Base-by-base conservation (phyloP, 1,140 invertebrate species). In the Patella vulgata region DNA sequence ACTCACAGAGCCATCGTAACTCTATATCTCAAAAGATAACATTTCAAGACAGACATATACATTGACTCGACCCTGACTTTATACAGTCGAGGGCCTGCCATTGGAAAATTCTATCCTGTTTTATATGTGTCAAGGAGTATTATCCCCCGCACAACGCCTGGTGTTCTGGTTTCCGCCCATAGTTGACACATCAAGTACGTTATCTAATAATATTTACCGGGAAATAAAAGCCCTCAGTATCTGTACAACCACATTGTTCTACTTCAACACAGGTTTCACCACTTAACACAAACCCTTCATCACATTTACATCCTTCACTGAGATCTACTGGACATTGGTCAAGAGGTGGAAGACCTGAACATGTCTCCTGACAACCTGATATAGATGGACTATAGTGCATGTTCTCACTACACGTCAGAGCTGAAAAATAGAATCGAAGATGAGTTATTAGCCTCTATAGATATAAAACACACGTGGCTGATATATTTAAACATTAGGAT, bases 281-380 rank as follows among this genome's bases (percentile, higher is more conserved):
- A 52, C 63, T 63, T 9, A 69, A 27, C 1, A 69, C 53, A 36
- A 43, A 66, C 2, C 71, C 71, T 8, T 31, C 43, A 25, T 66
- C 59, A 58, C 71, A 74, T 42, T 62, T 56, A 53, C 71, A 74
- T 12, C 69, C 71, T 62, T 71, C 71, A 39, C 36, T 48, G 23
- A 44, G 55, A 27, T 48, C 39, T 8, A 39, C 11, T 3, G 47
- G 40, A 47, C 68, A 73, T 23, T 44, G 54, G 30, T 51, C 46
- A 23, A 27, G 25, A 14, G 9, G 6, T 25, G 57, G 31, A 21
- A 39, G 33, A 5, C 46, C 30, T 31, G 23, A 14, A 19, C 63
- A 66, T 11, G 57, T 43, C 11, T 40, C 25, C 6, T 36, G 56
- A 42, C 63, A 66, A 14, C 55, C 63, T 23, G 56, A 55, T 1